Conservation (phyloP, 2,888 invertebrate species). For the Ectemnius cavifrons region DNA sequence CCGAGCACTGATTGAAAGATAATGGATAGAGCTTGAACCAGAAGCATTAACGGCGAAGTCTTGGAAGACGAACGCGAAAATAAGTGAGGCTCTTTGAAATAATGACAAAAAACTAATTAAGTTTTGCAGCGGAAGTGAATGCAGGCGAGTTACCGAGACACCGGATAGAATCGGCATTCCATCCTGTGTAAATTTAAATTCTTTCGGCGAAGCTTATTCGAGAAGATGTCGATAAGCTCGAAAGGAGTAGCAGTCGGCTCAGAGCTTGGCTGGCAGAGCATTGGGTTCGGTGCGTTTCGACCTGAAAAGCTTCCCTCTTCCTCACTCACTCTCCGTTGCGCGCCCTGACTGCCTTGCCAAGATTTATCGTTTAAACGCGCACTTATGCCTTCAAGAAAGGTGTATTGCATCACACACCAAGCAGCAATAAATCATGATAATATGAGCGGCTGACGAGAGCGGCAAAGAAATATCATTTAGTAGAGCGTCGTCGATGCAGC, state of each 20-base stretch:
- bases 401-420: constrained; percentile 63
- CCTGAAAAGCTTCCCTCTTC: no score
- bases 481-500: constrained; percentile 17
- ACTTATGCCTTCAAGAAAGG: constrained; percentile 61
- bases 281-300: no score
- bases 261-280: no score
- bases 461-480: constrained; percentile 59
- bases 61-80: not conserved
- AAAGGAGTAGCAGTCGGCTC: constrained; percentile 15
- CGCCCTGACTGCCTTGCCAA: constrained; percentile 60
- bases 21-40: constrained; percentile 32
- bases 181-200: constrained; percentile 39
- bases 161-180: not conserved
- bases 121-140: not conserved
- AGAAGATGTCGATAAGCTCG: constrained; percentile 60
- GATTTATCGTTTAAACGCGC: constrained; percentile 69
- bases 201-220: constrained; percentile 32
- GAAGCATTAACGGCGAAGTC: constrained; percentile 33
- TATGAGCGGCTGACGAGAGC: constrained; percentile 61
- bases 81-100: not conserved
- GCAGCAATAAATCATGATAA: constrained; percentile 63
- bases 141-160: not conserved
- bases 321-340: constrained; percentile 46
- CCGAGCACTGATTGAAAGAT: constrained; percentile 61
- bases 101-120: not conserved